Evolutionary conservation across 2,113 vertebrate species (phyloP).

Genomic region (Mastomys natalensis): DNA sequence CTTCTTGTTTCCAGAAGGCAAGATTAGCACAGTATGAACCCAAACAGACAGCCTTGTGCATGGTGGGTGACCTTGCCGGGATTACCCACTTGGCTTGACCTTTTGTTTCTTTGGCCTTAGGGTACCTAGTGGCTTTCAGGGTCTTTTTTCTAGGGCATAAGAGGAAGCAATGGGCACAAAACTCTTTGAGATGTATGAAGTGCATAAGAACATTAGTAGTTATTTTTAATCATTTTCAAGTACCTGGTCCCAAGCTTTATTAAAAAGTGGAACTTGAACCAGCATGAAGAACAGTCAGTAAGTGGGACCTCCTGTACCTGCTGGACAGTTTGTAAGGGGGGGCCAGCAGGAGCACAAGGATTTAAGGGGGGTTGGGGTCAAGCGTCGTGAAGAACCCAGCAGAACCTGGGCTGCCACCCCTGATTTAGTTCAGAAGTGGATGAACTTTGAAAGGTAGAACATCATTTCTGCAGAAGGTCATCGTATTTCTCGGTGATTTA

Average conservation of each 20-base stretch:
- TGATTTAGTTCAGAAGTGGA: slow-evolving; percentile 46
- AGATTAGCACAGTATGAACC: neutral
- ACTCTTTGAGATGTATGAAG: neutral
- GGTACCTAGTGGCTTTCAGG: neutral
- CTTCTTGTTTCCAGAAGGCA: neutral
- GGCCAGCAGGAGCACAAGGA: slow-evolving; percentile 14
- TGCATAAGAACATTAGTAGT: neutral
- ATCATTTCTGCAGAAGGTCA: slow-evolving; percentile 76
- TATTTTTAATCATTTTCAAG: slow-evolving; percentile 11
- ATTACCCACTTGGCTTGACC: too few relatives aligned
- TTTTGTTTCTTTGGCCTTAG: neutral
- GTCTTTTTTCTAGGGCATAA: neutral
- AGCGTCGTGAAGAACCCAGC: slow-evolving; percentile 57
- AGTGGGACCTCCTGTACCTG: neutral
- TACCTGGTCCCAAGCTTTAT: slow-evolving; percentile 31
- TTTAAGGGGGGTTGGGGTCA: slow-evolving; percentile 70
- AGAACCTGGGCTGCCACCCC: neutral
- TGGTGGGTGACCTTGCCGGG: neutral
- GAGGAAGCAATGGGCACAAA: neutral
- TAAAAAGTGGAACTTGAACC: slow-evolving; percentile 14
- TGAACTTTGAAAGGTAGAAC: slow-evolving; percentile 76
- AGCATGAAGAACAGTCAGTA: neutral
- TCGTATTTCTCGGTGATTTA: slow-evolving; percentile 83
- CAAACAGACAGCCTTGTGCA: neutral
- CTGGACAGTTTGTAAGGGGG: neutral